Percentiles rank a stretch among this genome's conserved stretches.
These are phyloP conservation scores for Homarus gammarus DNA, from an alignment of 2,888 invertebrate genomes.

Conservation along the genomic window DNA sequence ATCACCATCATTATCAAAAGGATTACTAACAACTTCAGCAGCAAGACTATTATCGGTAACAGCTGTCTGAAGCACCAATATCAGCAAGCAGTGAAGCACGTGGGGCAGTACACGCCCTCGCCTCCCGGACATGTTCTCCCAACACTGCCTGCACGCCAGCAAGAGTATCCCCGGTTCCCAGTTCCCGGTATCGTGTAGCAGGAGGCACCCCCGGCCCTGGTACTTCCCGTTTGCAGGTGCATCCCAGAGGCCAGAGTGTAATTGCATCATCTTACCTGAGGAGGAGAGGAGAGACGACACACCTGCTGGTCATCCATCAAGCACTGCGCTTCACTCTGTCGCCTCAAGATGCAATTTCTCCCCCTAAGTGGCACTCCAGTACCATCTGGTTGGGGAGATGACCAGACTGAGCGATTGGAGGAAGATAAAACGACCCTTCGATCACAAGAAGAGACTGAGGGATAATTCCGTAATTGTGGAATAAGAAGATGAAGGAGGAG, in stretches of 20 bases:
- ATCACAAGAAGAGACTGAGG: background rate
- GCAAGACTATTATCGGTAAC: too few species aligned
- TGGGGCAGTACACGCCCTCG: too few species aligned
- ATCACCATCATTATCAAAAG: too few species aligned
- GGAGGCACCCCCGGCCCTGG: background rate
- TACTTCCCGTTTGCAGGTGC: background rate
- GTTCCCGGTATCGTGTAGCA: too few species aligned
- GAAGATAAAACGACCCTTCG: background rate
- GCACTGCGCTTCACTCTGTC: background rate
- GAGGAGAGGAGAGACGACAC: background rate
- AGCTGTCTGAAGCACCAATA: too few species aligned
- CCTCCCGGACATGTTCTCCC: too few species aligned
- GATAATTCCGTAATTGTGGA: conserved; percentile 1
- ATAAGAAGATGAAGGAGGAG: background rate
- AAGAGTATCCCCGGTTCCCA: too few species aligned
- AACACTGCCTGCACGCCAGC: too few species aligned
- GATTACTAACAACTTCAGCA: too few species aligned
- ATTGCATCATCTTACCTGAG: background rate
- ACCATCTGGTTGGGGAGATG: background rate
- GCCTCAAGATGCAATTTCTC: background rate
- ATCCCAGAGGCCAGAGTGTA: background rate
- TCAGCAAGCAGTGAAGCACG: too few species aligned
- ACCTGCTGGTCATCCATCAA: background rate
- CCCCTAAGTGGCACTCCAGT: background rate
- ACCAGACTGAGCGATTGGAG: background rate